A percentile compares a stretch with the other conserved stretches of the same genome.
Conservation (phyloP, 1,140 invertebrate genomes). For the Chelonus insularis region DNA sequence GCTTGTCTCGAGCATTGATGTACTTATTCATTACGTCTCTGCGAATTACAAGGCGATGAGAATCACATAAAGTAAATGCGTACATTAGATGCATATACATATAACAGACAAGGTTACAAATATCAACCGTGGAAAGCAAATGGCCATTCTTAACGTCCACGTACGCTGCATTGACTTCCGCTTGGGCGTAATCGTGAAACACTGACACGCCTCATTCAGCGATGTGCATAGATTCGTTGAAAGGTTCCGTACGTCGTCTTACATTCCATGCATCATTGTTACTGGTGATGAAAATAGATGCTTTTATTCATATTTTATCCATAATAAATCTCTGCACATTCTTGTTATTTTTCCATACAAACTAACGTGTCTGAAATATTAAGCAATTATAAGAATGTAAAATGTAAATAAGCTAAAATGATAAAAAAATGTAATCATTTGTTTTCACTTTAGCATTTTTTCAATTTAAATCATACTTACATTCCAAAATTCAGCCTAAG, state of each 20-base stretch:
- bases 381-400: too few species aligned
- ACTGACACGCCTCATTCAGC: conserved; percentile 15
- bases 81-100: conserved; percentile 29
- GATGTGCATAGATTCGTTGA: conserved; percentile 13
- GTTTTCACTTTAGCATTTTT: too few species aligned
- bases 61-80: conserved; percentile 4
- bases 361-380: too few species aligned
- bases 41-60: conserved; percentile 6
- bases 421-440: too few species aligned
- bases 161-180: conserved; percentile 43
- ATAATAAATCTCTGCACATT: not conserved
- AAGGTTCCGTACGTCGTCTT: not conserved
- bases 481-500: too few species aligned
- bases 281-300: not conserved
- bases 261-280: not conserved
- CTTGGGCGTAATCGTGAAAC: conserved; percentile 36
- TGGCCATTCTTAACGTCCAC: conserved; percentile 37
- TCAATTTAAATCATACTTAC: too few species aligned
- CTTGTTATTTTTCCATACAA: too few species aligned
- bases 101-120: conserved; percentile 31
- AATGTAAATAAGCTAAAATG: too few species aligned
- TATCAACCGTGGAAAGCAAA: conserved; percentile 39
- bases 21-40: not conserved
- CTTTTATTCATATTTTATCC: not conserved
- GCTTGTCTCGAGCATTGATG: not conserved